Percentiles rank a stretch among this genome's conserved stretches.
Conservation (phyloP, 2,797 vertebrate genomes). For the Setipinna tenuifilis region DNA sequence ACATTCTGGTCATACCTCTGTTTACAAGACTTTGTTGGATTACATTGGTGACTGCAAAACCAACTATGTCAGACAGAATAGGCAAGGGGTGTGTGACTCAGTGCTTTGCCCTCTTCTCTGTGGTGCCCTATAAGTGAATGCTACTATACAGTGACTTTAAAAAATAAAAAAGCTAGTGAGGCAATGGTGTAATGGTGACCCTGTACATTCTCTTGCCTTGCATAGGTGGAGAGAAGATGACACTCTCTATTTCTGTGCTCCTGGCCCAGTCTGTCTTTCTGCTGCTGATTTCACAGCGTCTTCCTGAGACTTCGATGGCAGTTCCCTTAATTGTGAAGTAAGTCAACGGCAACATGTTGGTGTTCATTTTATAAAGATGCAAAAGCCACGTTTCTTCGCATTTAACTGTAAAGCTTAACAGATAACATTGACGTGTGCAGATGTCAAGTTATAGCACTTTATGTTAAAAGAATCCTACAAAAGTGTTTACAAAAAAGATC, state of each 20-base stretch:
- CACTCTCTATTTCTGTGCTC: constrained; percentile 92
- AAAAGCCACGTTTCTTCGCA: neutral
- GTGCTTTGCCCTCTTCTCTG: no score
- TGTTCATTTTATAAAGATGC: neutral
- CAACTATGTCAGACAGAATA: no score
- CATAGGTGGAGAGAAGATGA: constrained; percentile 96
- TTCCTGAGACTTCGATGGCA: constrained; percentile 91
- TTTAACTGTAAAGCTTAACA: neutral
- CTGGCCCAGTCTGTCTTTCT: constrained; percentile 96
- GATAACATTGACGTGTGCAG: neutral
- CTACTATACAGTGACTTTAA: no score
- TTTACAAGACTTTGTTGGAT: no score
- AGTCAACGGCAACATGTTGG: constrained; percentile 53
- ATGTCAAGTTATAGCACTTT: neutral
- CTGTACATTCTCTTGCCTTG: constrained; percentile 11
- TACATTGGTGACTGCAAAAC: no score
- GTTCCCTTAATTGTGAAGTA: constrained; percentile 95
- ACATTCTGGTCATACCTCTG: no score
- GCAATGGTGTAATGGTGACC: no score
- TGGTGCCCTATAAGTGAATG: no score
- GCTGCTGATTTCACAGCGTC: constrained; percentile 91
- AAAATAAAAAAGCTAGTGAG: no score
- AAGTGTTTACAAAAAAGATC: no score
- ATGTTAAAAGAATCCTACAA: no score
- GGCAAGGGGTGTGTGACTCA: no score